Evolutionary conservation across 2,888 invertebrate species (phyloP).

Genomic region (Drosophila nigricruria): DNA sequence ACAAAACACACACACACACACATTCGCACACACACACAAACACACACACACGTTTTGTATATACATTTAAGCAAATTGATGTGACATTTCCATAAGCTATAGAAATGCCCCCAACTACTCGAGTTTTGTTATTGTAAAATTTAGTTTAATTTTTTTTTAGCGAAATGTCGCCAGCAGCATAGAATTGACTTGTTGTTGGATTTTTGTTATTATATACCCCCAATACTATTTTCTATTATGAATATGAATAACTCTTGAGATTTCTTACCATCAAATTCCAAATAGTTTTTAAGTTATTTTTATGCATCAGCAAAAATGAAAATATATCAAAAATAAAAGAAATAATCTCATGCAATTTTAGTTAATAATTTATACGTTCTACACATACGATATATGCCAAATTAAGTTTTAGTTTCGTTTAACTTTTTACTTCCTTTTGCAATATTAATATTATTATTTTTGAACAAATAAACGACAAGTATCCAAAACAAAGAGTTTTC

Average conservation of each 20-base stretch:
- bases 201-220: slow-evolving; percentile 35
- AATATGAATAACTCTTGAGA: slow-evolving; percentile 51
- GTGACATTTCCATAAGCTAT: slow-evolving; percentile 52
- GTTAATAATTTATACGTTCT: slow-evolving; percentile 55
- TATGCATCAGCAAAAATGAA: slow-evolving; percentile 26
- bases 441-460: slow-evolving; percentile 71
- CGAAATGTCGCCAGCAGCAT: slow-evolving; percentile 43
- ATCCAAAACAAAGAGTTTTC: slow-evolving; percentile 15
- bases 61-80: slow-evolving; percentile 55
- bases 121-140: slow-evolving; percentile 59
- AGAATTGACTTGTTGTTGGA: slow-evolving; percentile 17
- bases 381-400: slow-evolving; percentile 33
- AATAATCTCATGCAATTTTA: slow-evolving; percentile 74
- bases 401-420: slow-evolving; percentile 63
- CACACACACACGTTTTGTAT: slow-evolving; percentile 43
- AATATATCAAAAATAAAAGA: slow-evolving; percentile 16
- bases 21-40: slow-evolving; percentile 3
- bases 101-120: slow-evolving; percentile 47
- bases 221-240: slow-evolving; percentile 38
- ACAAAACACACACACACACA: background rate
- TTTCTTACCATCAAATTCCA: slow-evolving; percentile 50
- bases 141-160: slow-evolving; percentile 69
- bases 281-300: slow-evolving; percentile 37
- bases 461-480: slow-evolving; percentile 68
- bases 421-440: slow-evolving; percentile 66